A percentile compares a stretch with the other conserved stretches of the same genome.
Evolutionary conservation across 2,113 vertebrate genomes (phyloP).

Genomic region (Pelecanoides urinatrix): DNA sequence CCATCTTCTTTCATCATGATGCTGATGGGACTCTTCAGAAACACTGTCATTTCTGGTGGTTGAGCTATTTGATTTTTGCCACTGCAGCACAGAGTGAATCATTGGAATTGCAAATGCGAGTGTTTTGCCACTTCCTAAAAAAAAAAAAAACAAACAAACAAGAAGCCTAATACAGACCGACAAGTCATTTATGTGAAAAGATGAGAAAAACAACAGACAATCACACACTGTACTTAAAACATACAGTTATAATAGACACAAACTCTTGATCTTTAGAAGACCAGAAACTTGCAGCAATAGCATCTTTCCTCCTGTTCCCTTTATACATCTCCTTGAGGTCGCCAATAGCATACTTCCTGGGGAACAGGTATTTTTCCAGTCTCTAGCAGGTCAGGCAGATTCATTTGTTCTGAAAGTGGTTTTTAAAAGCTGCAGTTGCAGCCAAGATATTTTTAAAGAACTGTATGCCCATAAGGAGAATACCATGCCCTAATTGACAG

Average conservation of each 20-base stretch:
- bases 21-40: slow-evolving; percentile 12
- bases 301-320: background rate
- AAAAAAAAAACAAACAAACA: background rate
- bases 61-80: slow-evolving; percentile 72
- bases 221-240: background rate
- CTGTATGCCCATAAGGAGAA: slow-evolving; percentile 10
- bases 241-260: background rate
- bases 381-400: background rate
- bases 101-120: slow-evolving; percentile 95
- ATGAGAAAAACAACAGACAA: background rate
- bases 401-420: background rate
- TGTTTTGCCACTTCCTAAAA: slow-evolving; percentile 93
- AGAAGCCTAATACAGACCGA: background rate
- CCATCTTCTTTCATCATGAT: background rate
- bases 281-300: background rate
- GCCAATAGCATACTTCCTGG: background rate
- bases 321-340: background rate
- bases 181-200: slow-evolving; percentile 14
- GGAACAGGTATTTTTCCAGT: slow-evolving; percentile 6
- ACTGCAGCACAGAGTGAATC: slow-evolving; percentile 90
- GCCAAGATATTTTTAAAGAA: slow-evolving; percentile 37
- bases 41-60: background rate
- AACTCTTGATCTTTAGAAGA: background rate
- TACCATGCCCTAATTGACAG: slow-evolving; percentile 42
- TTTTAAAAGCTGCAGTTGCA: slow-evolving; percentile 14